Conservation (phyloP, 2,797 vertebrate genomes). For the Protosalanx chinensis region DNA sequence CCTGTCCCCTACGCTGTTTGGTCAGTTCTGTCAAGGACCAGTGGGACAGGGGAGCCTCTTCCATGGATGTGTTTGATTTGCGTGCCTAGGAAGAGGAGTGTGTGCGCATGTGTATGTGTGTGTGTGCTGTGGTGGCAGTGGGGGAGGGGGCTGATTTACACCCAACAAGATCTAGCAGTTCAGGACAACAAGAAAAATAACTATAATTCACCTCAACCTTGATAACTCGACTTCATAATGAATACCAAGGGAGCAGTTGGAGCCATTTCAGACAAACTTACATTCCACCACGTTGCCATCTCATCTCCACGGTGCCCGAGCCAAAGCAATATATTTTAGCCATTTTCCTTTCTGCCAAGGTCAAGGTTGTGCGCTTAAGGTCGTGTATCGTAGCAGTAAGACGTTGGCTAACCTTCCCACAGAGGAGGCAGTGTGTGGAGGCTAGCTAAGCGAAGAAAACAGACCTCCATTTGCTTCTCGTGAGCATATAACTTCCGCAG, state of each 20-base stretch:
- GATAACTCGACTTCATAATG: background rate
- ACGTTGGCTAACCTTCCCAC: background rate
- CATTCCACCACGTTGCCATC: background rate
- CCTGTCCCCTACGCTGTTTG: constrained; percentile 1
- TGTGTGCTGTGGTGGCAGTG: too few species aligned
- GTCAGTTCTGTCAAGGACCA: background rate
- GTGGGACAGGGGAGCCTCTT: background rate
- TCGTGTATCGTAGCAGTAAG: background rate
- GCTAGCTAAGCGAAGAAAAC: background rate
- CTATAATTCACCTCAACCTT: background rate
- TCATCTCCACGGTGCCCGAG: background rate
- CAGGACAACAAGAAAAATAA: background rate
- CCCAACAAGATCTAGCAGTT: background rate
- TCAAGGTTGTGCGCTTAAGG: background rate
- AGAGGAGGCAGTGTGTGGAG: background rate
- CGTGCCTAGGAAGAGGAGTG: background rate
- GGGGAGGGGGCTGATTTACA: too few species aligned
- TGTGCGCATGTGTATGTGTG: background rate
- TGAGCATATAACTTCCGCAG: constrained; percentile 25
- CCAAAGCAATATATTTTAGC: too few species aligned
- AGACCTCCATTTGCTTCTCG: background rate
- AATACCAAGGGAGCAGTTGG: background rate
- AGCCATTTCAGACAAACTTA: background rate
- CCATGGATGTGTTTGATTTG: background rate
- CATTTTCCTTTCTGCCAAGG: background rate